These are phyloP conservation scores for Centropus unirufus DNA, from an alignment of 2,113 vertebrate species.

Conservation along the genomic window DNA sequence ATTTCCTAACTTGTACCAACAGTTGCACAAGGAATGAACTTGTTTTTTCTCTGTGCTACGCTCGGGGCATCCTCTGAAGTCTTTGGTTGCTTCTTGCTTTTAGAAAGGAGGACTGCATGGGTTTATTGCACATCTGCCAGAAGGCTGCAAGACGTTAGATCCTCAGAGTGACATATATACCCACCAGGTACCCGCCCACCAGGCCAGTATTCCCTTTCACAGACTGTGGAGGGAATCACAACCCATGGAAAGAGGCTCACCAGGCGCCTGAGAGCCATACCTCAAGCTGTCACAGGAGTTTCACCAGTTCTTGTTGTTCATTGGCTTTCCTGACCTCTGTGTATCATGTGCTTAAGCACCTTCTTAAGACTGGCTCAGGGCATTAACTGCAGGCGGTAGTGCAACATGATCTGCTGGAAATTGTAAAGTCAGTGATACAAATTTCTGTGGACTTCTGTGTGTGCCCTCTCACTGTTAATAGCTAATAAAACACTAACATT, in stretches of 20 bases:
- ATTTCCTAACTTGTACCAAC: neutral
- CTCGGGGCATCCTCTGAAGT: neutral
- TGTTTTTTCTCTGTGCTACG: neutral
- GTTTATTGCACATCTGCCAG: neutral
- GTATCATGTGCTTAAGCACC: neutral
- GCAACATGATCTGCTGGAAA: neutral
- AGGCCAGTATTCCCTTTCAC: neutral
- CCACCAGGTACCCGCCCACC: neutral
- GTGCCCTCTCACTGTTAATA: neutral
- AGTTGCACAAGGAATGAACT: neutral
- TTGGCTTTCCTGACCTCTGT: neutral
- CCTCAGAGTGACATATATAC: neutral
- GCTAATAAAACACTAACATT: slow-evolving; percentile 44
- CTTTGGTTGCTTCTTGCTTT: neutral
- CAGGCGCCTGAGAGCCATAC: neutral
- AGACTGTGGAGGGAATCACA: neutral
- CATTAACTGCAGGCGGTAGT: neutral
- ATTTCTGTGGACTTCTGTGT: neutral
- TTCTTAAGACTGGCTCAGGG: neutral
- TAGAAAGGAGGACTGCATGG: neutral
- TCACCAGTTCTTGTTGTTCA: neutral
- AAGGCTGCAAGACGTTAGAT: neutral
- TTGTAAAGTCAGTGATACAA: neutral
- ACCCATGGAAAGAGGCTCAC: neutral
- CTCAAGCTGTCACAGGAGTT: neutral